These are phyloP conservation scores for Zelostemma sp. DNA, from an alignment of 1,140 invertebrate genomes.

Conservation along the genomic window DNA sequence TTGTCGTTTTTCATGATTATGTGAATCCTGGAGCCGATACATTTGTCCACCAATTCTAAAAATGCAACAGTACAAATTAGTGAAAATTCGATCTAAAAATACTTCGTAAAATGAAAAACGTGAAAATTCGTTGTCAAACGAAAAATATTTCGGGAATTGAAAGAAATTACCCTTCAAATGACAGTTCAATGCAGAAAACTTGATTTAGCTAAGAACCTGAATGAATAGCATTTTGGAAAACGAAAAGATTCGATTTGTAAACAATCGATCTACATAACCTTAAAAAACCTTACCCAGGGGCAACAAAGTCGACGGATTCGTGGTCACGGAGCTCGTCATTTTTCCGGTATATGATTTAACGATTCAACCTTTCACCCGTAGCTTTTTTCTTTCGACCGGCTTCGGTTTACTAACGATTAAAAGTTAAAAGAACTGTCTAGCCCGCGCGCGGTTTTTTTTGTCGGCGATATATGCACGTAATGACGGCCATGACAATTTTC, in stretches of 20 bases:
- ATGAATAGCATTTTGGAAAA: too few relatives aligned
- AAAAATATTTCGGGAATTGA: background rate
- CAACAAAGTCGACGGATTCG: conserved; percentile 80
- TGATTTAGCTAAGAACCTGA: too few relatives aligned
- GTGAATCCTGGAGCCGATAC: conserved; percentile 98
- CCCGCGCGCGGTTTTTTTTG: too few relatives aligned
- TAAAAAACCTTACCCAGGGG: conserved; percentile 72
- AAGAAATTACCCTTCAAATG: conserved; percentile 11
- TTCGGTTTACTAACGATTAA: too few relatives aligned
- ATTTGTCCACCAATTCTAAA: conserved; percentile 99
- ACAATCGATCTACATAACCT: conserved; percentile 10
- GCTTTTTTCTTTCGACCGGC: too few relatives aligned
- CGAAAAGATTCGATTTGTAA: too few relatives aligned
- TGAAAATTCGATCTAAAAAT: conserved; percentile 13
- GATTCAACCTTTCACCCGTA: too few relatives aligned
- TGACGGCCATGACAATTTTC: too few relatives aligned
- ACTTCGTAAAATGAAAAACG: conserved; percentile 11
- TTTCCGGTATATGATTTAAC: too few relatives aligned
- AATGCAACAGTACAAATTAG: conserved; percentile 30
- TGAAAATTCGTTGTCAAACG: conserved; percentile 4
- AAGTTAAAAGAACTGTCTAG: too few relatives aligned
- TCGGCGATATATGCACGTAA: too few relatives aligned
- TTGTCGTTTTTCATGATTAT: conserved; percentile 99
- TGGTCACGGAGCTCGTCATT: conserved; percentile 64
- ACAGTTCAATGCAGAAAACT: too few relatives aligned